Percentiles rank a stretch among this genome's conserved stretches.
Conservation (phyloP, 2,113 vertebrate species). For the Poeciliopsis retropinna region DNA sequence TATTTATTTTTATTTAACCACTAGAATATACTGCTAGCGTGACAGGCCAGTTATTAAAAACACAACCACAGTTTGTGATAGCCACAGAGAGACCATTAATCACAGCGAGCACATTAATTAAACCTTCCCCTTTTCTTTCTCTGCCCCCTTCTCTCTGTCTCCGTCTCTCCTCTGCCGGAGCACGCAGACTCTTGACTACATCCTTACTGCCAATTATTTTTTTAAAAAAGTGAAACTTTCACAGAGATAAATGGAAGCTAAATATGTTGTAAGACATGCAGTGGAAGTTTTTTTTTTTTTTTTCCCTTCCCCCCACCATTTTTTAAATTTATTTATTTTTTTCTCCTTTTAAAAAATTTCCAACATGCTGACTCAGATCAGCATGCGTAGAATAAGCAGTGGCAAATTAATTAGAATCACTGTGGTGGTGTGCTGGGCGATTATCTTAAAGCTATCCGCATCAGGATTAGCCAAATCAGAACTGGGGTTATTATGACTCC, state of each 20-base stretch:
- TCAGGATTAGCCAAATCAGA: constrained; percentile 63
- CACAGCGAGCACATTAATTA: constrained; percentile 69
- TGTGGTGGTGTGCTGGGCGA: constrained; percentile 47
- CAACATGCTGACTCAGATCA: constrained; percentile 51
- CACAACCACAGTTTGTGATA: constrained; percentile 59
- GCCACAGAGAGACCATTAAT: constrained; percentile 69
- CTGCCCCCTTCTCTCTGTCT: constrained; percentile 1
- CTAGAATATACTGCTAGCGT: constrained; percentile 21
- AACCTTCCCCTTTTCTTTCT: constrained; percentile 31
- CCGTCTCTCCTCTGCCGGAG: constrained; percentile 15
- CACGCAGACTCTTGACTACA: constrained; percentile 1
- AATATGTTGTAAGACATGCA: constrained; percentile 4
- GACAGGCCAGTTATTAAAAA: constrained; percentile 69
- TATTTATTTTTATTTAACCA: constrained; percentile 55
- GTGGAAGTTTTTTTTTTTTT: neutral
- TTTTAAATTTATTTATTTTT: too few species aligned
- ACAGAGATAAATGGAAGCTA: neutral
- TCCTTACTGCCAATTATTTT: constrained; percentile 16
- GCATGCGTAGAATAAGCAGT: constrained; percentile 32
- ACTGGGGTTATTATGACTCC: constrained; percentile 51
- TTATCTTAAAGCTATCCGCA: constrained; percentile 64
- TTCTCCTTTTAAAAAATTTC: constrained; percentile 14
- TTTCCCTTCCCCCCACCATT: too few species aligned
- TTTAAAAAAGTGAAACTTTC: neutral
- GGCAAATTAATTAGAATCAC: constrained; percentile 65